Percentiles rank a stretch among this genome's conserved stretches.
Evolutionary conservation across 1,140 invertebrate species (phyloP).

Genomic region (Nilaparvata lugens): DNA sequence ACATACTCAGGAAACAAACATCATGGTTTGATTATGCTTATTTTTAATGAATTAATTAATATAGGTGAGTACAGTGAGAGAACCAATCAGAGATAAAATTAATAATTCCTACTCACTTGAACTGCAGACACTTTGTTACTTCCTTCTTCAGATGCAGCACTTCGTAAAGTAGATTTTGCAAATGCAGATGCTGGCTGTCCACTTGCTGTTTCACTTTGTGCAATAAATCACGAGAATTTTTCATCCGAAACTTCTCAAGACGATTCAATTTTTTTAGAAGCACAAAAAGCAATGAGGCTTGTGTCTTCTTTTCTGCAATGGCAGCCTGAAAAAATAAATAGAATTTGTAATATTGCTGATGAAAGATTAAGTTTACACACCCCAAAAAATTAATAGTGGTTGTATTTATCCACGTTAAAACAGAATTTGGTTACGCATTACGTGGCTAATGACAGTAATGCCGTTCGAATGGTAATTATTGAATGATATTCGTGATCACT

Average conservation of each 20-base stretch:
- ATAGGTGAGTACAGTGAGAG: too few species aligned
- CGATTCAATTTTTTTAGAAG: conserved; percentile 83
- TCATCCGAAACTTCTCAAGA: conserved; percentile 76
- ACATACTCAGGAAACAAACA: too few species aligned
- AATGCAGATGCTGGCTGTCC: conserved; percentile 78
- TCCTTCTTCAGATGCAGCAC: conserved; percentile 87
- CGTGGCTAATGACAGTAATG: conserved; percentile 4
- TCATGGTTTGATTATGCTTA: too few species aligned
- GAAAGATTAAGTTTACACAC: neutral
- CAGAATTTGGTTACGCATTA: neutral
- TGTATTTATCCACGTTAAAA: neutral
- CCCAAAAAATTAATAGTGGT: neutral
- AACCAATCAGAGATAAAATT: neutral
- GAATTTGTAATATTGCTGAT: conserved; percentile 21
- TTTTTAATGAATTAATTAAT: too few species aligned
- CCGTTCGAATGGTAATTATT: too few species aligned
- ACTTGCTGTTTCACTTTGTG: conserved; percentile 74
- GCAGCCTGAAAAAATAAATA: conserved; percentile 42
- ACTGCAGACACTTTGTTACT: conserved; percentile 86
- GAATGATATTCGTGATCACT: too few species aligned
- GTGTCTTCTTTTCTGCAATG: conserved; percentile 53
- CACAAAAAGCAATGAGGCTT: conserved; percentile 64
- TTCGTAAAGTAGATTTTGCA: conserved; percentile 94
- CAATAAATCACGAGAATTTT: conserved; percentile 67
- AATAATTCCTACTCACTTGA: conserved; percentile 50